Conservation (phyloP, 2,888 invertebrate genomes). For the Linnaemya tessellans region DNA sequence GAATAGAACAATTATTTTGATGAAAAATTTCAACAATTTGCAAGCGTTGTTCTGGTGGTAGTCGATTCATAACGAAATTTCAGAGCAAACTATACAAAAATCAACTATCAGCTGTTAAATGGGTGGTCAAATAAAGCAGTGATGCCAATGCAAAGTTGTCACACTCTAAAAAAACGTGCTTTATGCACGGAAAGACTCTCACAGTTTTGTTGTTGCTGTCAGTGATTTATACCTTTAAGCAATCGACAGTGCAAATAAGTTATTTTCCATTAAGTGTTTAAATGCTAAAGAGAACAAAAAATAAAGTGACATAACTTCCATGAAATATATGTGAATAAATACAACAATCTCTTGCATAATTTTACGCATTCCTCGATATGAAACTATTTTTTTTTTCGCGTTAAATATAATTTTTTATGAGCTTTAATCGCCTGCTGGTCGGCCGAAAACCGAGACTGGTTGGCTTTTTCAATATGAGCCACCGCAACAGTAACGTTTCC, state of each 20-base stretch:
- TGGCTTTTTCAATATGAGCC: background rate
- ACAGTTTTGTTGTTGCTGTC: slow-evolving; percentile 3
- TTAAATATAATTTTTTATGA: slow-evolving; percentile 47
- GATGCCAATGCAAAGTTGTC: too few relatives aligned
- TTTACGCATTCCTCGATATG: slow-evolving; percentile 36
- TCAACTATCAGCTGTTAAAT: too few relatives aligned
- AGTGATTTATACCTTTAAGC: slow-evolving; percentile 46
- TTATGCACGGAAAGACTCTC: background rate
- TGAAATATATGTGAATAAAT: slow-evolving; percentile 36
- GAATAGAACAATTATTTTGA: too few relatives aligned
- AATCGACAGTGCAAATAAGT: slow-evolving; percentile 59
- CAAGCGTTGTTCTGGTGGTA: too few relatives aligned
- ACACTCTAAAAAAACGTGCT: too few relatives aligned
- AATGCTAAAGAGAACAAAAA: slow-evolving; percentile 20
- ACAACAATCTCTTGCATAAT: slow-evolving; percentile 51
- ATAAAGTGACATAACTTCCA: slow-evolving; percentile 39
- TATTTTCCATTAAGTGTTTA: slow-evolving; percentile 57
- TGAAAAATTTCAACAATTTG: too few relatives aligned
- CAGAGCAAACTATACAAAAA: too few relatives aligned
- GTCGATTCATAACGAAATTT: too few relatives aligned
- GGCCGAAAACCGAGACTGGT: slow-evolving; percentile 14
- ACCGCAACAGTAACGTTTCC: background rate
- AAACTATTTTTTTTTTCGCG: slow-evolving; percentile 28
- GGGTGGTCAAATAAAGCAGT: too few relatives aligned
- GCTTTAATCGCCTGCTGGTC: slow-evolving; percentile 56